A percentile compares a stretch with the other conserved stretches of the same genome.
Evolutionary conservation across 64 coral and sea anemone species (phyloP).

Genomic region (Montipora capricornis): DNA sequence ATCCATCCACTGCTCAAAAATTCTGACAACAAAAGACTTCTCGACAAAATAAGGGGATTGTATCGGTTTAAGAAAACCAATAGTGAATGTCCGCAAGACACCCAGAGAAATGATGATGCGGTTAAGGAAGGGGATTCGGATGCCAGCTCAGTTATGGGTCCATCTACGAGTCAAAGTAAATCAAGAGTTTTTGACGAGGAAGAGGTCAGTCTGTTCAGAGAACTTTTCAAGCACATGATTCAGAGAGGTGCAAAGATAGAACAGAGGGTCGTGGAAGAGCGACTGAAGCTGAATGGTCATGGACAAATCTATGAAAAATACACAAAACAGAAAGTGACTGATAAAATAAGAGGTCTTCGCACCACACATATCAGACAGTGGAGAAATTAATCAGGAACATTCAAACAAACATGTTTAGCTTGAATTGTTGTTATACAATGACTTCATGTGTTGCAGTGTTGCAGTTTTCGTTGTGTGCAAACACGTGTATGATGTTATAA

Average conservation of each 20-base stretch:
- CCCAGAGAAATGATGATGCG: not conserved
- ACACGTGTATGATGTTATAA: too few species aligned
- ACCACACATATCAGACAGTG: not conserved
- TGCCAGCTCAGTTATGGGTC: not conserved
- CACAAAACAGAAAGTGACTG: conserved; percentile 1
- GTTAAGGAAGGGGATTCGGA: too few species aligned
- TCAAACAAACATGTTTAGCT: too few species aligned
- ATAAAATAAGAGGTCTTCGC: too few species aligned
- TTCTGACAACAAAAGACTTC: not conserved
- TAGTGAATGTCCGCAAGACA: not conserved
- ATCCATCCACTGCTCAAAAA: conserved; percentile 3
- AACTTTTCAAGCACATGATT: conserved; percentile 32
- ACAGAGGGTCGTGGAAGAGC: not conserved
- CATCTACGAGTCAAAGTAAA: conserved; percentile 5
- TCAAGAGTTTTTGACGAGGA: not conserved
- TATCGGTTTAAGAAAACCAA: conserved; percentile 9
- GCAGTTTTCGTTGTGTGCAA: too few species aligned
- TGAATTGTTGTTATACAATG: too few species aligned
- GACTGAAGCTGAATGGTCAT: not conserved
- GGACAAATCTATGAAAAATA: not conserved
- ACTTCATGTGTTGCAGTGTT: too few species aligned
- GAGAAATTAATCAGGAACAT: not conserved
- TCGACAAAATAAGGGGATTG: conserved; percentile 1
- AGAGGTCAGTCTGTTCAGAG: not conserved
- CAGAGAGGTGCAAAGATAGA: not conserved